Base-by-base conservation (phyloP, 2,888 invertebrate species). In the Drosophila antonietae region DNA sequence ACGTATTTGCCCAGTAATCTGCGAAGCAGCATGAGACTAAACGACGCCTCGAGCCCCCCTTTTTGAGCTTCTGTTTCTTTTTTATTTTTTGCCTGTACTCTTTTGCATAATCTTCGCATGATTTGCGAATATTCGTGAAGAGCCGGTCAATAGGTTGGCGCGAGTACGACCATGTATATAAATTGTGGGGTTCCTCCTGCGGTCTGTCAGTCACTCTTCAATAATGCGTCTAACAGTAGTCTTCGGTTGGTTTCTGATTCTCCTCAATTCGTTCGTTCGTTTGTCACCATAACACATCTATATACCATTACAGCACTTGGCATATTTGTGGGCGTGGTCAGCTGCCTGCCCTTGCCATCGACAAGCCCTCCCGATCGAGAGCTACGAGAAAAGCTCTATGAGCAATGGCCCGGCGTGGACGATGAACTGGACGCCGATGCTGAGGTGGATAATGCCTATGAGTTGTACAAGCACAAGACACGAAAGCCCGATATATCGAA, bases 31-130 rank as follows among this genome's bases (percentile, higher is more conserved):
- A 31, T 66, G 72, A 83, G 86, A 88, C 81, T 59, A 59, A 65
- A 62, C 43, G 83, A 79, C 88, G 88, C 85, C 85, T 69, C 87
- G 68, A 83, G 85, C 86, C 83, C 72, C 76, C 76, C 60, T 46
- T 71, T 76, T 74, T 47, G 33, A 59, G 66, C 49, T 51, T 33
- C 49, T 51, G 8, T 49, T n/a, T 49, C 49, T n/a, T n/a, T 5
- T 31, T 49, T 49, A 47, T n/a, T 35, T 61, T 31, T 18, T 55
- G 37, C 18, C 15, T 33, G 23, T 53, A 33, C 47, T 46, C 51
- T 81, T 78, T 72, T 46, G 62, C 60, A 52, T 73, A 47, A 39
- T 47, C 56, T 83, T 80, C 73, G 84, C 77, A 49, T 77, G 65
- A 37, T 37, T 41, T 59, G 44, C 61, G 33, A 57, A 49, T 8